Conservation (phyloP, 1,140 invertebrate genomes). For the Scaptomyza hsui region DNA sequence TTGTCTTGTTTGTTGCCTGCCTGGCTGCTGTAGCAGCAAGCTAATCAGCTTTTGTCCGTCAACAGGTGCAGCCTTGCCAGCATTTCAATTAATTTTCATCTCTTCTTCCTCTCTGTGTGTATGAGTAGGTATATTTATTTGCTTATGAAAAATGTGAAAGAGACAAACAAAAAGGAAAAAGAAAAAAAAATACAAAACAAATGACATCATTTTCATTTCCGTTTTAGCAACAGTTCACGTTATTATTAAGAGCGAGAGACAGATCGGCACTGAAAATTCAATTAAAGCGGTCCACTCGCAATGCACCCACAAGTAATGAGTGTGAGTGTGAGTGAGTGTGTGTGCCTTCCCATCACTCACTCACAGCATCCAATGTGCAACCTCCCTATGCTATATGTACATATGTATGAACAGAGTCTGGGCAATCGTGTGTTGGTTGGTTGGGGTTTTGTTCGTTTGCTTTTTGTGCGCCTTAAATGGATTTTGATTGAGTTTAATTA, state of each 20-base stretch:
- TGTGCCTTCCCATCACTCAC: background rate
- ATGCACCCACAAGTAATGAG: conserved; percentile 49
- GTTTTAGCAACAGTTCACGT: conserved; percentile 45
- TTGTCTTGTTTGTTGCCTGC: conserved; percentile 1
- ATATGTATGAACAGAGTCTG: conserved; percentile 14
- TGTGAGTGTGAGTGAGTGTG: background rate
- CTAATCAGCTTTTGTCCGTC: conserved; percentile 65
- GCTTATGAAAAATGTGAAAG: conserved; percentile 34
- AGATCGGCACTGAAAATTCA: conserved; percentile 53
- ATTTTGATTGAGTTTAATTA: conserved; percentile 83
- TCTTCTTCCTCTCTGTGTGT: background rate
- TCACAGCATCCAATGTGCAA: background rate
- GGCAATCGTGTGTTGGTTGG: conserved; percentile 9
- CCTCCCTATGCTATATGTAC: background rate
- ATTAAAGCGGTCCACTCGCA: conserved; percentile 44
- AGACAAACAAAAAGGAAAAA: conserved; percentile 5
- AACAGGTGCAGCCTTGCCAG: conserved; percentile 57
- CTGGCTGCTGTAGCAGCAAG: conserved; percentile 15
- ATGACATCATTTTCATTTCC: conserved; percentile 60
- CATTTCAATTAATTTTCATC: conserved; percentile 48
- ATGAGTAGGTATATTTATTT: conserved; percentile 3
- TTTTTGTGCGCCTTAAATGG: conserved; percentile 72
- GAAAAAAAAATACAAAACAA: conserved; percentile 28
- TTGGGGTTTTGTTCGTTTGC: conserved; percentile 22
- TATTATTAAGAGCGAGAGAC: conserved; percentile 5